Evolutionary conservation across 2,888 invertebrate genomes (phyloP).

Genomic region (Sclerodermus sp.): DNA sequence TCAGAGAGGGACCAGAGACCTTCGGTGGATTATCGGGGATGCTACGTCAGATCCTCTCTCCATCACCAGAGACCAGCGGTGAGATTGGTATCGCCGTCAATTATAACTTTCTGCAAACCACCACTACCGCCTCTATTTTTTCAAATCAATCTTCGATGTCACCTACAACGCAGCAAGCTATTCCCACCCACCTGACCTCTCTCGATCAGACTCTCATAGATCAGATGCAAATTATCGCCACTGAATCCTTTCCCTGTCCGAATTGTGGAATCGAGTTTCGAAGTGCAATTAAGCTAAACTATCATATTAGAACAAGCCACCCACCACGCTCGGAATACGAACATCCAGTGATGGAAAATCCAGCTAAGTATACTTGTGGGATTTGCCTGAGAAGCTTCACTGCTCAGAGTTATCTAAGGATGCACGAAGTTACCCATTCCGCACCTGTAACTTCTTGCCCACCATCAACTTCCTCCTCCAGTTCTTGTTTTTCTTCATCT

Average conservation of each 20-base stretch:
- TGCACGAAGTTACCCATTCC: constrained; percentile 48
- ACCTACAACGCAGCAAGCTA: constrained; percentile 38
- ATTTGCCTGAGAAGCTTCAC: constrained; percentile 47
- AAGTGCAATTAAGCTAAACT: constrained; percentile 48
- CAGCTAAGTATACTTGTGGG: constrained; percentile 43
- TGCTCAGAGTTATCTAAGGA: constrained; percentile 45
- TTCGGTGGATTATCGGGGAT: constrained; percentile 56
- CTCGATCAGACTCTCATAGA: constrained; percentile 32
- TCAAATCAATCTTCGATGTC: constrained; percentile 43
- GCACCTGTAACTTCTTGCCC: constrained; percentile 16
- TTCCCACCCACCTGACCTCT: constrained; percentile 25
- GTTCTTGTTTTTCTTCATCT: background rate
- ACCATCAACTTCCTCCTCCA: background rate
- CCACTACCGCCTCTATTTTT: constrained; percentile 28
- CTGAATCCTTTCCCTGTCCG: constrained; percentile 47
- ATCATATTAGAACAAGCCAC: constrained; percentile 50
- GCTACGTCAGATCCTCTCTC: constrained; percentile 55
- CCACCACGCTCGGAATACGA: constrained; percentile 24
- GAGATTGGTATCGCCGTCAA: constrained; percentile 30
- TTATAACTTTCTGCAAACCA: constrained; percentile 39
- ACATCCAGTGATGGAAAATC: constrained; percentile 27
- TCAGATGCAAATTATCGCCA: constrained; percentile 37
- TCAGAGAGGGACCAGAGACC: constrained; percentile 51
- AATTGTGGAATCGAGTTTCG: constrained; percentile 52
- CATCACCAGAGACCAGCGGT: constrained; percentile 48